Evolutionary conservation across 2,888 invertebrate species (phyloP), one percentile per base, ranked within the genome.

Genomic region (Macrophya annulata): DNA sequence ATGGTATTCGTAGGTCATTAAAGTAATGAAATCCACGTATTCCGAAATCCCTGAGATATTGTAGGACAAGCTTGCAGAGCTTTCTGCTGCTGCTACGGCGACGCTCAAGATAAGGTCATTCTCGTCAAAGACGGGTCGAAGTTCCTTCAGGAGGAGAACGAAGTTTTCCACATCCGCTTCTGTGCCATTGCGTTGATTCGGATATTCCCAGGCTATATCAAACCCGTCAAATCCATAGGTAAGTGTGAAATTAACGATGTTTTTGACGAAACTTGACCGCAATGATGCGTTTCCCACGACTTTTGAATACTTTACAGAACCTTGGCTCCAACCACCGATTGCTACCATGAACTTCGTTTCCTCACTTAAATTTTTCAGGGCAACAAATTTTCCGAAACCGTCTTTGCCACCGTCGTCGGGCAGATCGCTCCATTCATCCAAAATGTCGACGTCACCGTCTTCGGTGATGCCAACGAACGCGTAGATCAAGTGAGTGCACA

Each of bases 1-100:
- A 88, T 97, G 96, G 90, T 97, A 97, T 88, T 97, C 72, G 72
- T 43, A 97, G 0, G 96, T 92, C 97, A 97, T 97, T 0, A 97
- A 89, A 89, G 96, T 96, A 71, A 97, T 95, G 43, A 96, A 94
- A 89, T 97, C 95, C 40, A 97, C 90, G 87, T 96, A 95, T 95
- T 94, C 92, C 0, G 95, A 94, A 17, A 97, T 92, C 85, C 93
- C 93, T 0, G 95, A 92, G 43, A 96, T 94, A 89, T 96, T 94
- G 89, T 96, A 97, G 0, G 96, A 96, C 37, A 92, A 87, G 0
- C 94, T 93, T 0, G 96, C 94, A 0, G 93, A 91, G 0, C 89
- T 88, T 85, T 93, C 90, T 0, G 95, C 94, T 0, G 96, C 94
- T 0, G 95, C 94, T 0, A 96, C 96, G 1, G 96, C 96, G 5